A percentile compares a stretch with the other conserved stretches of the same genome.
Conservation (phyloP, 2,113 vertebrate species). For the Brachyistius frenatus region DNA sequence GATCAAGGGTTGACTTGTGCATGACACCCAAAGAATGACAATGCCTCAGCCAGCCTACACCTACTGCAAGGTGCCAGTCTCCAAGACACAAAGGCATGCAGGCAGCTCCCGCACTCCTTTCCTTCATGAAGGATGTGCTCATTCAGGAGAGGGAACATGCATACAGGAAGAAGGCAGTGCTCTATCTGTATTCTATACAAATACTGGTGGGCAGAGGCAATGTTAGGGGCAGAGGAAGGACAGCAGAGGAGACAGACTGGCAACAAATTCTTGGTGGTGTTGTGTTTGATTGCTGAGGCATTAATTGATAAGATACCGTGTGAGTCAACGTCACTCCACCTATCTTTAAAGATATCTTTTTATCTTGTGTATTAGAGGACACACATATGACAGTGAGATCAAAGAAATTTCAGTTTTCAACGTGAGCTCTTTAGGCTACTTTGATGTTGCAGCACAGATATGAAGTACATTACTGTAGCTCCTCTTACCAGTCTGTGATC, state of each 20-base stretch:
- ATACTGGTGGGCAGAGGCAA: constrained; percentile 44
- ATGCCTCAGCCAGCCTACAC: constrained; percentile 76
- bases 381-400: constrained; percentile 70
- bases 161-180: constrained; percentile 78
- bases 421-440: constrained; percentile 46
- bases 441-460: constrained; percentile 27
- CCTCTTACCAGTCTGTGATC: background rate
- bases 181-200: constrained; percentile 75
- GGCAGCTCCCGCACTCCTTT: constrained; percentile 69
- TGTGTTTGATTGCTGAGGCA: constrained; percentile 75
- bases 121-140: constrained; percentile 67
- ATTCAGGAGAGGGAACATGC: constrained; percentile 60
- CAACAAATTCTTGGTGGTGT: constrained; percentile 57
- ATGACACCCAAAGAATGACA: constrained; percentile 85
- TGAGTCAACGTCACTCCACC: constrained; percentile 55
- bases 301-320: constrained; percentile 80
- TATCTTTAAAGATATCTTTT: constrained; percentile 70
- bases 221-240: constrained; percentile 56
- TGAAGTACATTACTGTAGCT: background rate
- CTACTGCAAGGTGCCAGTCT: constrained; percentile 69
- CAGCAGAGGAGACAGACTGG: constrained; percentile 65
- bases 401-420: constrained; percentile 66
- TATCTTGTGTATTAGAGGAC: constrained; percentile 71
- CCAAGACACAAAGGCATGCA: constrained; percentile 74
- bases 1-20: constrained; percentile 83